These are phyloP conservation scores for Cettia cetti DNA, from an alignment of 2,113 vertebrate species.

Conservation along the genomic window DNA sequence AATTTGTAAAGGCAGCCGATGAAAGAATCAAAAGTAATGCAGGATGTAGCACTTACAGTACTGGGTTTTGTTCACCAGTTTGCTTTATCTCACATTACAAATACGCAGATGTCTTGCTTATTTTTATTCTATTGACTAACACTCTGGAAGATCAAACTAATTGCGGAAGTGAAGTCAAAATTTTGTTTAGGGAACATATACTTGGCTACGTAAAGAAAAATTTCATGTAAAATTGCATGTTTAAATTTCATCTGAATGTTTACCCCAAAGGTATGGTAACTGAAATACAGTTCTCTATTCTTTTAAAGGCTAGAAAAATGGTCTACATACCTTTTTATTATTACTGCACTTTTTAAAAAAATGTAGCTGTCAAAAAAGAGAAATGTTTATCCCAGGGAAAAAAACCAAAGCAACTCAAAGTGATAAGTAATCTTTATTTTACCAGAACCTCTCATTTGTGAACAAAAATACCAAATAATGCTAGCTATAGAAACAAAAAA, in stretches of 20 bases:
- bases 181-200: background rate
- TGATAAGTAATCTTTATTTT: background rate
- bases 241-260: background rate
- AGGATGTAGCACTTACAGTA: background rate
- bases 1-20: background rate
- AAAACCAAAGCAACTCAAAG: background rate
- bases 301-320: background rate
- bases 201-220: background rate
- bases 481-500: background rate
- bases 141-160: background rate
- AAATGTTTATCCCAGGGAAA: background rate
- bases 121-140: background rate
- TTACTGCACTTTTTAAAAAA: background rate
- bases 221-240: background rate
- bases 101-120: background rate
- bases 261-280: background rate
- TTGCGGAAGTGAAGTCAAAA: background rate
- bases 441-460: background rate
- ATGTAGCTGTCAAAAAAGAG: background rate
- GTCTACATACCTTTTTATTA: background rate
- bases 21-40: background rate
- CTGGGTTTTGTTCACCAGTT: background rate
- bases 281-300: background rate
- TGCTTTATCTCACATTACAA: background rate
- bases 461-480: background rate